Conservation (phyloP, 2,797 vertebrate species). For the Sternarchorhynchus goeldii region DNA sequence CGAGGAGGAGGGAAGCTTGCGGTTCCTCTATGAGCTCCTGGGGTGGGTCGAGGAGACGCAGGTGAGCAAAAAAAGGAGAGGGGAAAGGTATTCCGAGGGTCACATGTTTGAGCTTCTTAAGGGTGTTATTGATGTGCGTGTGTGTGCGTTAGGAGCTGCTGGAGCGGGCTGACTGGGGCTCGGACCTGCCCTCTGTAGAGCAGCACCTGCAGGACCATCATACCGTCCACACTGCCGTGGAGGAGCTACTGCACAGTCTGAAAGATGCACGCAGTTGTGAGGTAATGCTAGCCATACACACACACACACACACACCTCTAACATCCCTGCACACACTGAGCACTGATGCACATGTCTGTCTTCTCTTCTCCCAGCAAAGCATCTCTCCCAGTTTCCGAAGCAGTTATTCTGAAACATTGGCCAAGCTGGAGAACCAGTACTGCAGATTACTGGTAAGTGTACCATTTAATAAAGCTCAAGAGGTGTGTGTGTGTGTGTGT, state of each 20-base stretch:
- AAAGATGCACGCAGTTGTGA: slow-evolving; percentile 90
- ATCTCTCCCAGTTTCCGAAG: slow-evolving; percentile 90
- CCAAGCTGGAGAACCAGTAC: slow-evolving; percentile 95
- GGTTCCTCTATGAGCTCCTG: slow-evolving; percentile 96
- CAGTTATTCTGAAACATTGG: slow-evolving; percentile 90
- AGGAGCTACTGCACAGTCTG: slow-evolving; percentile 85
- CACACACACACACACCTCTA: neutral
- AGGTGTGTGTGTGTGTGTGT: no score
- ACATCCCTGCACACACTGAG: neutral
- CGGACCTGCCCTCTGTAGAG: slow-evolving; percentile 90
- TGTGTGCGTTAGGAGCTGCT: slow-evolving; percentile 80
- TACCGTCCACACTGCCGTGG: slow-evolving; percentile 83
- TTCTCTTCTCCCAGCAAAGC: slow-evolving; percentile 74
- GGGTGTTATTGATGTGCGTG: neutral
- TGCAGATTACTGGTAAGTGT: slow-evolving; percentile 92
- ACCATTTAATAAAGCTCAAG: neutral
- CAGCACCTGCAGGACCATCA: slow-evolving; percentile 88
- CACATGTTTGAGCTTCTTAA: neutral
- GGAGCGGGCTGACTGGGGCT: slow-evolving; percentile 93
- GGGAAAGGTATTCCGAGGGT: neutral
- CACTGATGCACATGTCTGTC: neutral
- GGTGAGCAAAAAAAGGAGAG: slow-evolving; percentile 68
- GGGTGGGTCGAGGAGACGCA: slow-evolving; percentile 98
- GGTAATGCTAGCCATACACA: slow-evolving; percentile 65
- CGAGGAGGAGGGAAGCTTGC: slow-evolving; percentile 92